phyloP scores from a whole-genome alignment of 2,113 vertebrate species.

The Chrysochloris asiatica region DNA sequence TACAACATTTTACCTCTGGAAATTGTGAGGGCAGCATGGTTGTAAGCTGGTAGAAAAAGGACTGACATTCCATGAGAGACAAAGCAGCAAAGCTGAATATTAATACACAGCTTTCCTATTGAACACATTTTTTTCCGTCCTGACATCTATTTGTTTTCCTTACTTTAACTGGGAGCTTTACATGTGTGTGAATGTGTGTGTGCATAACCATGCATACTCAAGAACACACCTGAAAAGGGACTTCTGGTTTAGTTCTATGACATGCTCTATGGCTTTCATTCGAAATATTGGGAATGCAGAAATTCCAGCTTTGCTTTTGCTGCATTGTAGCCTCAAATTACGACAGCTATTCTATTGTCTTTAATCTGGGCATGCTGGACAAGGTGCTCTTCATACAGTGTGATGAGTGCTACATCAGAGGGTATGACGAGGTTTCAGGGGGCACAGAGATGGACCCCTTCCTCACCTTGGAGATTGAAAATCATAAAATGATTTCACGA shows the following conservation, averaged over 20 bases:
- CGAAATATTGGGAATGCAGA: background rate
- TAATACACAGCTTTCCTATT: background rate
- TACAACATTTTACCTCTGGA: no score
- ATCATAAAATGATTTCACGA: background rate
- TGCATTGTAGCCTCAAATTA: background rate
- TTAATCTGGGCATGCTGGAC: background rate
- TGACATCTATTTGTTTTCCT: background rate
- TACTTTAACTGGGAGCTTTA: background rate
- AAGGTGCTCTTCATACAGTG: background rate
- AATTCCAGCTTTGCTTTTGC: background rate
- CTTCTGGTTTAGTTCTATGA: background rate
- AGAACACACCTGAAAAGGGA: background rate
- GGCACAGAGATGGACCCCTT: background rate
- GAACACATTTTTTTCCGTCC: no score
- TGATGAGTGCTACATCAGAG: accelerated
- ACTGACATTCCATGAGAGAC: no score
- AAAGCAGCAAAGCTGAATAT: no score
- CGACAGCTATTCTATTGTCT: background rate
- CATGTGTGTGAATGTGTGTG: no score
- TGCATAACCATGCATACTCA: background rate
- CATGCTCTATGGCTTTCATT: background rate
- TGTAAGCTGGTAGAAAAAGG: no score
- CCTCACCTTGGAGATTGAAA: background rate
- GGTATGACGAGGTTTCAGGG: background rate
- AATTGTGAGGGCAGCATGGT: no score